Conservation (phyloP, 2,797 vertebrate genomes). For the Poeciliopsis turneri region DNA sequence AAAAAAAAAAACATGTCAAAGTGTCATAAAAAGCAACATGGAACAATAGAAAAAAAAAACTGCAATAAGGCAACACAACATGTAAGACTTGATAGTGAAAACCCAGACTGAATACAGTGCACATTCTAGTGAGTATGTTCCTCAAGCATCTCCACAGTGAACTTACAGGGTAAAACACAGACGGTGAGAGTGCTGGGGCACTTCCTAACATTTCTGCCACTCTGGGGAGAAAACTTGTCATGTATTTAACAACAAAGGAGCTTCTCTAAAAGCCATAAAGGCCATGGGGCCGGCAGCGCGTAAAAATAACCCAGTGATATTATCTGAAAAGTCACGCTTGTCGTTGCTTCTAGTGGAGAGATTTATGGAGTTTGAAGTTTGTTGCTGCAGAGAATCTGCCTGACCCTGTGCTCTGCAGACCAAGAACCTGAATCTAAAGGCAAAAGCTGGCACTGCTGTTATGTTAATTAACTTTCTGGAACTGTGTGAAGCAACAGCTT, state of each 20-base stretch:
- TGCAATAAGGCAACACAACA: neutral
- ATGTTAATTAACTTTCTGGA: neutral
- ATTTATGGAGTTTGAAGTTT: neutral
- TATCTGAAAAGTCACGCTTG: neutral
- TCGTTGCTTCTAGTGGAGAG: neutral
- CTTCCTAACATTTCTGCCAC: slow-evolving; percentile 15
- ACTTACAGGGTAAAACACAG: neutral
- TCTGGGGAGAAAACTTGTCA: slow-evolving; percentile 3
- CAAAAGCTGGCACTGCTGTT: neutral
- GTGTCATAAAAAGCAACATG: slow-evolving; percentile 12
- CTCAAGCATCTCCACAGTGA: neutral
- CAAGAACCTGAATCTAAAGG: neutral
- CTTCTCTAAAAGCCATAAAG: slow-evolving; percentile 26
- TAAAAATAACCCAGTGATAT: slow-evolving; percentile 19
- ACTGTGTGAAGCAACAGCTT: neutral
- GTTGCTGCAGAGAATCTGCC: neutral
- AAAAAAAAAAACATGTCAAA: neutral
- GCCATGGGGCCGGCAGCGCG: neutral
- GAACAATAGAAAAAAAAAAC: neutral
- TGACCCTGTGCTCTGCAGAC: neutral
- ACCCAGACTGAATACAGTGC: slow-evolving; percentile 15
- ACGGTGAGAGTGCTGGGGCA: slow-evolving; percentile 5
- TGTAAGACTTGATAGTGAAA: neutral
- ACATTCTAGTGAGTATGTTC: slow-evolving; percentile 8
- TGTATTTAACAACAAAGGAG: slow-evolving; percentile 15